Base-by-base conservation (phyloP, 2,113 vertebrate species). In the Dromiciops gliroides region DNA sequence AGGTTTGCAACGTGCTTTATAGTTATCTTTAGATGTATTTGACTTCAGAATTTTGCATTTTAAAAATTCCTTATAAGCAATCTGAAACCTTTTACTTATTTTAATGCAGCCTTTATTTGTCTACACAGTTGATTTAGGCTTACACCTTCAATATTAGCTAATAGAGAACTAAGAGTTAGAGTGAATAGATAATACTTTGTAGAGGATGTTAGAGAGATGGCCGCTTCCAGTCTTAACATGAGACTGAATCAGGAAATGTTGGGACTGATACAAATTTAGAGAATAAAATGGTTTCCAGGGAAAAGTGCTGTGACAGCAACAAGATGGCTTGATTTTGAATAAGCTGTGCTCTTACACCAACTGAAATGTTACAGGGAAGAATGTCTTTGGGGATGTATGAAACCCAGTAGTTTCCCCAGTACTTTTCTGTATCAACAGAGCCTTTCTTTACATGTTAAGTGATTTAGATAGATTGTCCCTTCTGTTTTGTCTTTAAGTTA, bases 251-350 rank as follows among this genome's bases (percentile, higher is more conserved):
- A 89, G 90, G 90, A 94, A 52, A 88, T 91, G 22, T 89, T 96
- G 90, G 90, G 94, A 94, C 67, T 96, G 67, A 89, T 90, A 93
- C 90, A 60, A n/a, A 90, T 51, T 94, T 98, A 96, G 96, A 97
- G 60, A 92, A 97, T 95, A 97, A 98, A 98, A 98, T 98, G 98
- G 97, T 97, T 94, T 92, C 97, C 94, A 96, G 95, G 94, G 95
- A 95, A 97, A 52, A 95, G 48, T 97, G 96, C 97, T 97, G 96
- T 96, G 97, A 96, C 95, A 95, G 97, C 95, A 97, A 97, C 96
- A 97, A 93, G 96, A 97, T 94, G 95, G 95, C 53, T 95, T 97
- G 94, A 83, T 96, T 97, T 92, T 96, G 97, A 96, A 95, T 94
- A 12, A 94, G 90, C 89, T 95, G n/a, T 89, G 95, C 83, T 97